Evolutionary conservation across 2,113 vertebrate genomes (phyloP), one percentile per base, ranked within the genome.

Genomic region (Stictonetta naevosa): DNA sequence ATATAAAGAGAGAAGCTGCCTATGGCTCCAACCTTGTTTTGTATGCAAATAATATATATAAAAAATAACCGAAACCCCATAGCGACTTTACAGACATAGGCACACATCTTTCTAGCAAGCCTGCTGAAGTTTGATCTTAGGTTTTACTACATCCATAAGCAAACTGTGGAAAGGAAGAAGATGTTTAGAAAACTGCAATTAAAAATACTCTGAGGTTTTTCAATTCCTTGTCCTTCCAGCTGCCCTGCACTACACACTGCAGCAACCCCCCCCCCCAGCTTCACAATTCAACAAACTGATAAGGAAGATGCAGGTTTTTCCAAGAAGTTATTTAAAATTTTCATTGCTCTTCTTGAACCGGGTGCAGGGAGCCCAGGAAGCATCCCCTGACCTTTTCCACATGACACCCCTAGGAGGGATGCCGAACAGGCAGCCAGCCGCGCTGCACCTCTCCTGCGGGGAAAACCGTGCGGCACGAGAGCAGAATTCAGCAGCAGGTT

Each of bases 341-440:
- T 13, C 56, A 20, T 33, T 1, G 19, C 26, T 59, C 3, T 20
- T 64, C 38, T 23, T 4, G 44, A 89, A 19, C 31, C 58, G 63
- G 93, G 53, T 44, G 74, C 19, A 2, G 59, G 4, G 60, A 56
- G 75, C 46, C 53, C 53, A 86, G 93, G 85, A 93, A 96, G 66
- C 82, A 82, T 72, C 58, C 88, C 90, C 83, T 91, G 92, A 84
- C 76, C 90, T 86, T 85, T 93, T 11, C 34, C 86, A 93, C 78
- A 76, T 60, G 92, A 56, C 72, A 55, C 3, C 53, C 55, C 79
- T 8, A 72, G 81, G 29, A 60, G 80, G 53, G 78, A 60, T 38
- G 91, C 34, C 56, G 28, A 83, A 74, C 74, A 66, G 25, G 10
- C 63, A 71, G 83, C 38, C 82, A 74, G 6, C 50, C 28, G 2